phyloP scores from a whole-genome alignment of 2,113 vertebrate species.

The Haliaeetus leucogaster region DNA sequence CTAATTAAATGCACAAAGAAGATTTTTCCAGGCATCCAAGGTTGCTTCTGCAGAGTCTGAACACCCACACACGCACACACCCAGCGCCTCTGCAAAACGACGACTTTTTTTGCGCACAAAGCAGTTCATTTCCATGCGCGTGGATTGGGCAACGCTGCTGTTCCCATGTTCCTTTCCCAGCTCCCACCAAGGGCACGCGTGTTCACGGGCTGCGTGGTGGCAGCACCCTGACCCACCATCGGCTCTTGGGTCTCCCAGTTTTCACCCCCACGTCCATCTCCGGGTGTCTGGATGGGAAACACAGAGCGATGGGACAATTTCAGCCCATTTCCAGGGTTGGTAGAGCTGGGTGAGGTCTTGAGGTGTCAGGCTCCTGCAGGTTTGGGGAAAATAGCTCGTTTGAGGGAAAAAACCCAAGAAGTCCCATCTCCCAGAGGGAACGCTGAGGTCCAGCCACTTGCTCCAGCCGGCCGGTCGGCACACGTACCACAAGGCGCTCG shows the following conservation, averaged over 20 bases:
- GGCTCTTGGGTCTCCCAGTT: accelerated
- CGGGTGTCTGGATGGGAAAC: accelerated
- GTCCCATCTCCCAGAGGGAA: not conserved
- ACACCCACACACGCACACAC: conserved; percentile 44
- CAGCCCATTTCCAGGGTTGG: accelerated
- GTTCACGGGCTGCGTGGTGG: accelerated
- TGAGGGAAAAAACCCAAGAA: not conserved
- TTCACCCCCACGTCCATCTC: accelerated
- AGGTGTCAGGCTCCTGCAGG: not conserved
- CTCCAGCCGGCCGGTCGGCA: accelerated
- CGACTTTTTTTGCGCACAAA: not conserved
- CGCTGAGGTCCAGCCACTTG: accelerated
- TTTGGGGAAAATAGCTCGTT: not conserved
- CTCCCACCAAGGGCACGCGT: not conserved
- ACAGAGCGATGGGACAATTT: accelerated
- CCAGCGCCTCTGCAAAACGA: not conserved
- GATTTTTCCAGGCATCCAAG: conserved; percentile 39
- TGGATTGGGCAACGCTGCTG: not conserved
- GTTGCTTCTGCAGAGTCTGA: conserved; percentile 24
- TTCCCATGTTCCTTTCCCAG: not conserved
- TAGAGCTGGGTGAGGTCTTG: not conserved
- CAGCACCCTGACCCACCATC: accelerated
- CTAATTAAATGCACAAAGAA: conserved; percentile 56
- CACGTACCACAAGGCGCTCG: accelerated
- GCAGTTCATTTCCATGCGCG: not conserved